Evolutionary conservation across 2,113 vertebrate genomes (phyloP).

Genomic region (Ictidomys tridecemlineatus): DNA sequence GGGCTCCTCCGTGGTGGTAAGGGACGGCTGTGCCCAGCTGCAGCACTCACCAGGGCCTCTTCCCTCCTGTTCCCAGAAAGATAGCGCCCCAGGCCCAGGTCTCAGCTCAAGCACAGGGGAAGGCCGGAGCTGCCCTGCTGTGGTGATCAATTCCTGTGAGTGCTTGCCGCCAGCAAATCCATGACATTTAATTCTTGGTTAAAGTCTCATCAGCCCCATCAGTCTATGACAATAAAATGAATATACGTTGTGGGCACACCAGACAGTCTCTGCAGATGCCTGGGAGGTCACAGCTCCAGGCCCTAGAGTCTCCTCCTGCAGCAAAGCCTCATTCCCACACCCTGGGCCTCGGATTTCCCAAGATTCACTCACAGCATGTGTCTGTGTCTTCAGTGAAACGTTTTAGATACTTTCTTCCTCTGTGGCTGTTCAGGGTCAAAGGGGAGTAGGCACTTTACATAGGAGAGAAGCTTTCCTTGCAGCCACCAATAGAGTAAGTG

Average conservation of each 20-base stretch:
- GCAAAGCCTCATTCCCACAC: not conserved
- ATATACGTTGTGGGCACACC: not conserved
- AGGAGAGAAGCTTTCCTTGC: not conserved
- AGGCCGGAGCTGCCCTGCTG: not conserved
- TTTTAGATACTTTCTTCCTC: not conserved
- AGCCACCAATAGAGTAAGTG: too few relatives aligned
- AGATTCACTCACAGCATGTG: not conserved
- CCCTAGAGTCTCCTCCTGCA: not conserved
- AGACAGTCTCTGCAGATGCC: not conserved
- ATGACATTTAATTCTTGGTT: constrained; percentile 53
- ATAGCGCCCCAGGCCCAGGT: not conserved
- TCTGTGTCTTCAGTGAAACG: not conserved
- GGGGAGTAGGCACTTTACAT: not conserved
- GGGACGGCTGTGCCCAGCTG: too few relatives aligned
- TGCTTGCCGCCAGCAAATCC: not conserved
- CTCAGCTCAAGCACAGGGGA: not conserved
- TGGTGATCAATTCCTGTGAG: not conserved
- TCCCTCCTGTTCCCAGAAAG: not conserved
- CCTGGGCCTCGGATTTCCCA: not conserved
- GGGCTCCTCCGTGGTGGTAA: too few relatives aligned
- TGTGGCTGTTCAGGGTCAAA: not conserved
- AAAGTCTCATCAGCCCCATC: constrained; percentile 45
- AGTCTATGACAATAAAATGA: constrained; percentile 53
- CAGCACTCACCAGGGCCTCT: not conserved
- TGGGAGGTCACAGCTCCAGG: not conserved